Conservation (phyloP, 2,888 invertebrate genomes). For the Elysia crispata region DNA sequence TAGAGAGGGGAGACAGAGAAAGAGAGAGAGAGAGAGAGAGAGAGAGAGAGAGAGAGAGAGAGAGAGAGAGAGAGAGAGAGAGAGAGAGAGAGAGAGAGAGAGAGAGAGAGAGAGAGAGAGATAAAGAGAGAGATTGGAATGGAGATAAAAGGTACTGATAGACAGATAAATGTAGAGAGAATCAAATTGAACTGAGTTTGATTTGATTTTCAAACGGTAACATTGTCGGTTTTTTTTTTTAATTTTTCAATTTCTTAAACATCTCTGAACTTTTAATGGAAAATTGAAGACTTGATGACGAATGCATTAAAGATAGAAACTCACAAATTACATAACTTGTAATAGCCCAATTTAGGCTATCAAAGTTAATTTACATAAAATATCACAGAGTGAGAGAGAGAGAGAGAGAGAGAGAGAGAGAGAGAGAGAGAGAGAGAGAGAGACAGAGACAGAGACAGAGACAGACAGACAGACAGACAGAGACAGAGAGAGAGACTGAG, state of each 20-base stretch:
- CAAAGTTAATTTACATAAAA: not conserved
- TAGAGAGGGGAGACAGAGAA: not conserved
- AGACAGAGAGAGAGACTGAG: too few species aligned
- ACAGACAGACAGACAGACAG: not conserved
- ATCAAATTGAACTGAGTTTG: too few species aligned
- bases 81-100: constrained; percentile 36
- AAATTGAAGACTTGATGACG: too few species aligned
- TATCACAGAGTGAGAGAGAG: constrained; percentile 17
- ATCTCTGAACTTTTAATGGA: too few species aligned
- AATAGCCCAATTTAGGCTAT: not conserved
- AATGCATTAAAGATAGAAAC: too few species aligned
- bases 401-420: constrained; percentile 31
- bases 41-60: constrained; percentile 37
- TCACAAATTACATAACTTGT: too few species aligned
- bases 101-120: constrained; percentile 40
- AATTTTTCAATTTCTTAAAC: too few species aligned
- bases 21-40: constrained; percentile 26
- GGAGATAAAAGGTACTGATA: too few species aligned
- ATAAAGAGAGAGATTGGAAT: too few species aligned
- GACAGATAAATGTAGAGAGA: too few species aligned
- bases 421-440: constrained; percentile 26
- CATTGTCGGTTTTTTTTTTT: too few species aligned
- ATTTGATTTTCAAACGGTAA: too few species aligned
- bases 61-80: constrained; percentile 27
- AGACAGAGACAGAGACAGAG: not conserved